phyloP scores from a whole-genome alignment of 2,797 vertebrate genomes.

The Champsocephalus esox region DNA sequence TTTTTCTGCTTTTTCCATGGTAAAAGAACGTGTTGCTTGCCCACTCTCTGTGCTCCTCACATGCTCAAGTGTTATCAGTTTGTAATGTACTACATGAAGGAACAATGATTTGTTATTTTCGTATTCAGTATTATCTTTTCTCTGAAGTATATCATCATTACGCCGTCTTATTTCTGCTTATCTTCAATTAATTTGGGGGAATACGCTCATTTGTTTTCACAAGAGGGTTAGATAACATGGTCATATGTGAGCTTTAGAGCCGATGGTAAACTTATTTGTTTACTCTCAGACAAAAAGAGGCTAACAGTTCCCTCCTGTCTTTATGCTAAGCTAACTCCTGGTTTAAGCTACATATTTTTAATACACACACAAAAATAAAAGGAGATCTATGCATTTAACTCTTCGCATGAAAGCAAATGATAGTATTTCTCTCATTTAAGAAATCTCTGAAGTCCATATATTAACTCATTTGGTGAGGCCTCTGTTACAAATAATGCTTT shows the following conservation, averaged over 20 bases:
- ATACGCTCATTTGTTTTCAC: not conserved
- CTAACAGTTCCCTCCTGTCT: not conserved
- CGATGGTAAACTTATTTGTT: not conserved
- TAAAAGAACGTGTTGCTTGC: no score
- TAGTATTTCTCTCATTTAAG: not conserved
- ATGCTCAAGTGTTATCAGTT: not conserved
- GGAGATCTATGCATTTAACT: not conserved
- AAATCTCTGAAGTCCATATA: not conserved
- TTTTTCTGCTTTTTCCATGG: not conserved
- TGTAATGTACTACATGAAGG: not conserved
- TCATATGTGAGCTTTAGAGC: not conserved
- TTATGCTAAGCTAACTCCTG: conserved; percentile 8
- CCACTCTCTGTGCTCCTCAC: not conserved
- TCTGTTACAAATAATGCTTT: conserved; percentile 4
- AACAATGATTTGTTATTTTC: not conserved
- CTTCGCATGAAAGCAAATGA: not conserved
- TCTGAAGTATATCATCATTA: conserved; percentile 15
- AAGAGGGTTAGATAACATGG: not conserved
- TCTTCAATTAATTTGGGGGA: not conserved
- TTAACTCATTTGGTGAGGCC: not conserved
- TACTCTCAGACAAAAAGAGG: not conserved
- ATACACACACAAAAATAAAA: not conserved
- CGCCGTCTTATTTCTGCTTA: no score
- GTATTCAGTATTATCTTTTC: conserved; percentile 43
- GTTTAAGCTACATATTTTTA: not conserved